Conservation (phyloP, 2,113 vertebrate genomes). For the Otolemur garnettii region DNA sequence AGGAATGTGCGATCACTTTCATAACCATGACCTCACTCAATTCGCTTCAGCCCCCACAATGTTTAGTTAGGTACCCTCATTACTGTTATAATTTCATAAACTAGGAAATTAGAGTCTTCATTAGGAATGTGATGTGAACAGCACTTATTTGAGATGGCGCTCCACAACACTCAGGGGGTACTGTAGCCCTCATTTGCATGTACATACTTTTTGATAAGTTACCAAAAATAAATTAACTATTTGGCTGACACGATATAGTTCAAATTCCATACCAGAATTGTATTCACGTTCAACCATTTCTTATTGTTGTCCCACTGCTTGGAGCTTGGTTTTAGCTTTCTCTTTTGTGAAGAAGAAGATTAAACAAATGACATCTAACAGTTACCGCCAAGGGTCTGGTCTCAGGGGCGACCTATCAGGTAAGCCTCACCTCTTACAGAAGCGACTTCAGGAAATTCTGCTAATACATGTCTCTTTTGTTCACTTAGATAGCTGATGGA, state of each 20-base stretch:
- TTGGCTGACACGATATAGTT: background rate
- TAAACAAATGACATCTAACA: background rate
- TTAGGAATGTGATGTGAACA: background rate
- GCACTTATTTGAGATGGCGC: background rate
- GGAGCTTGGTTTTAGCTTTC: background rate
- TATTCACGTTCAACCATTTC: background rate
- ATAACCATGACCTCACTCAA: background rate
- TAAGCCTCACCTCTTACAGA: background rate
- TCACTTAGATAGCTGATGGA: background rate
- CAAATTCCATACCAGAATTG: background rate
- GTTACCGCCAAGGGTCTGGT: background rate
- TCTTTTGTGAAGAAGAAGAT: background rate
- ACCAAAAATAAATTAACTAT: background rate
- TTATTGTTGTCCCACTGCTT: background rate
- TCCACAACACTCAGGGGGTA: background rate
- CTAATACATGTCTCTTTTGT: background rate
- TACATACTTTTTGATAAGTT: background rate
- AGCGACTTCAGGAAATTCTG: background rate
- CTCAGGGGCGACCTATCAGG: background rate
- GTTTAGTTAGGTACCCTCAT: background rate
- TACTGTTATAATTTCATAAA: background rate
- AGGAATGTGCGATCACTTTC: background rate
- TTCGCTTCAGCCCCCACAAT: background rate
- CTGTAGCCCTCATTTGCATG: background rate
- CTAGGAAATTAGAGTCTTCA: background rate